Evolutionary conservation across 2,888 invertebrate genomes (phyloP), one percentile per base, ranked within the genome.

Genomic region (Neoitamus cyanurus): DNA sequence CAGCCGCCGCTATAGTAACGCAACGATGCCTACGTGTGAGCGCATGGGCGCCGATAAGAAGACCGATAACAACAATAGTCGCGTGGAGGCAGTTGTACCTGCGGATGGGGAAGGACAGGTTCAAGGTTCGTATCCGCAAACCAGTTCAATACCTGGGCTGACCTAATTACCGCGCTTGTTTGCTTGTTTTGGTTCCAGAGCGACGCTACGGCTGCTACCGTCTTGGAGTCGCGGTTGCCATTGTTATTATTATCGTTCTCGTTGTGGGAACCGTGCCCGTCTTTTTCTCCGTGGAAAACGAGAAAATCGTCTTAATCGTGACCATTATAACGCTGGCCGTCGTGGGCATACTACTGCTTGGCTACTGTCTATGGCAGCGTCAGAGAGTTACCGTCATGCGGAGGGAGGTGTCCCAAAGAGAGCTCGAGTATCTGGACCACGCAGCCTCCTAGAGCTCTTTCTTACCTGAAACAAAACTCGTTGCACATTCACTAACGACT

Each of bases 181-280:
- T 83, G 42, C 48, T 80, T 82, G 7, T 70, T 78, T 70, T 28
- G 58, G 34, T 86, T 86, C 7, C 73, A 86, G 86, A 86, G 73
- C 84, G 86, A 7, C 86, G 85, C 6, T 86, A 86, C 70, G 86
- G 86, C 28, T 86, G 86, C 78, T 86, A 86, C 72, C 77, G 85
- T n/a, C 86, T 86, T 48, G 86, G 86, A 11, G 84, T 86, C 20
- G 46, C 85, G 3, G 82, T 85, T n/a, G 85, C 86, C 1, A 36
- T 85, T 36, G n/a, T 86, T 4, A 86, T 86, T n/a, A 85, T 86
- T 42, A 68, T 86, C 9, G 68, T 86, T 37, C 77, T 86, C 30
- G 82, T 86, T 13, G 83, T 84, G 11, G 85, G 85, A 46, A 86
- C 86, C 5, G 86, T 86, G 58, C 86, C 86, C 1, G 85, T 86